Conservation (phyloP, 1,140 invertebrate species). For the Drepana arcuata region DNA sequence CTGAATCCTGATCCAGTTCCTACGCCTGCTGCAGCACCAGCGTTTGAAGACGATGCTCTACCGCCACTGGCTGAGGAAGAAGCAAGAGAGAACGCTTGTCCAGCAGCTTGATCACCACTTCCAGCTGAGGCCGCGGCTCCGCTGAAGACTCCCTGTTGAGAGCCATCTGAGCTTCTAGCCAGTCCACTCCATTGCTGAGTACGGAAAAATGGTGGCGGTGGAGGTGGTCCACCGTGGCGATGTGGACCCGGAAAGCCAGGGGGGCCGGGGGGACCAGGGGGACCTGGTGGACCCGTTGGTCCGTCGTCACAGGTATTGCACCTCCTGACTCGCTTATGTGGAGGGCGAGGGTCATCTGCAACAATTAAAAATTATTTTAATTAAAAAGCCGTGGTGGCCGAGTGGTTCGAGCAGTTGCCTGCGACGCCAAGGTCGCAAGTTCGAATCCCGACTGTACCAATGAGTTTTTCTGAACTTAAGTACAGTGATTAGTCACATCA, state of each 20-base stretch:
- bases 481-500: not conserved
- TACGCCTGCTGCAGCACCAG: not conserved
- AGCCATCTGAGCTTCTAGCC: constrained; percentile 20
- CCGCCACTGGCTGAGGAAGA: constrained; percentile 18
- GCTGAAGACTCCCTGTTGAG: constrained; percentile 38
- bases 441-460: no score
- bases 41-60: no score
- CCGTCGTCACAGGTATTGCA: constrained; percentile 3
- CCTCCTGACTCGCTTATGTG: constrained; percentile 6
- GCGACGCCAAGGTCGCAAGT: no score
- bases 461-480: no score
- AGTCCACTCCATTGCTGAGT: constrained; percentile 49
- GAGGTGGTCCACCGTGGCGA: constrained; percentile 21
- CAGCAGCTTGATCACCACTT: constrained; percentile 16
- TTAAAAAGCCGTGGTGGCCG: no score
- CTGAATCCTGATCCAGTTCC: constrained; percentile 5
- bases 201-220: constrained; percentile 30
- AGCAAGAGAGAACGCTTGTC: constrained; percentile 44
- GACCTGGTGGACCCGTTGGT: constrained; percentile 16
- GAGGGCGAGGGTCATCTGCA: constrained; percentile 28
- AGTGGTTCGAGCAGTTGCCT: no score
- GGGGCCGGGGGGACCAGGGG: constrained; percentile 21
- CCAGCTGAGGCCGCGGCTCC: constrained; percentile 42
- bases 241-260: no score
- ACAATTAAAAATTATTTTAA: constrained; percentile 16